Base-by-base conservation (phyloP, 2,113 vertebrate genomes). In the Alosa alosa region DNA sequence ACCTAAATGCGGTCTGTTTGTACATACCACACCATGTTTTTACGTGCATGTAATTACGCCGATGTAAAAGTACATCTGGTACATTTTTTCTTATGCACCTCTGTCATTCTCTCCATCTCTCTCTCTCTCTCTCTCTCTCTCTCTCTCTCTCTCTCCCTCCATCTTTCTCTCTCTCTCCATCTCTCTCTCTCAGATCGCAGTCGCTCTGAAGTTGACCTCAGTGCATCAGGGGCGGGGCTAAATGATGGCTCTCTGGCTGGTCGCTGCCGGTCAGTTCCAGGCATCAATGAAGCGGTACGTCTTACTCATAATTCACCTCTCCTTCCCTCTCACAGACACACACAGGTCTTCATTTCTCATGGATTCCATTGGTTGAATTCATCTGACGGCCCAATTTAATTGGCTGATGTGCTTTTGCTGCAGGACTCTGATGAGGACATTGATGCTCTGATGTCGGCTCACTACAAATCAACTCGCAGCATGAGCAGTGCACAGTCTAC, bases 121-220 rank as follows among this genome's bases (percentile, higher is more conserved):
- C 4, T 68, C 7, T 68, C 64, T 31, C 1, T 68, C 5, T 9
- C 31, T 68, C 0, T n/a, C 64, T 68, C n/a, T 10, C 64, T n/a
- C 1, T 68, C 4, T 25, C 1, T 36, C 0, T 31, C 25, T 22
- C n/a, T 49, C 52, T 41, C 31, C 15, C 9, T 20, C 17, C 7
- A 31, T 31, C 41, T 20, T 17, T 72, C n/a, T 72, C n/a, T 72
- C n/a, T 68, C 64, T 36, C 64, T 72, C 64, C 31, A 25, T 72
- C 64, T 72, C n/a, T 72, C 20, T 84, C 55, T 36, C 8, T 72
- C 91, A 99, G 98, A 98, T 89, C 95, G 88, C 72, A 99, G 97
- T 90, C 95, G 89, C 87, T 99, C 97, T 52, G 97, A 99, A 88
- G 90, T 96, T 93, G 97, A 99, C 93, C 92, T 99, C 90, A 97